These are phyloP conservation scores for Amblyteles armatorius DNA, from an alignment of 2,888 invertebrate species.

Conservation along the genomic window DNA sequence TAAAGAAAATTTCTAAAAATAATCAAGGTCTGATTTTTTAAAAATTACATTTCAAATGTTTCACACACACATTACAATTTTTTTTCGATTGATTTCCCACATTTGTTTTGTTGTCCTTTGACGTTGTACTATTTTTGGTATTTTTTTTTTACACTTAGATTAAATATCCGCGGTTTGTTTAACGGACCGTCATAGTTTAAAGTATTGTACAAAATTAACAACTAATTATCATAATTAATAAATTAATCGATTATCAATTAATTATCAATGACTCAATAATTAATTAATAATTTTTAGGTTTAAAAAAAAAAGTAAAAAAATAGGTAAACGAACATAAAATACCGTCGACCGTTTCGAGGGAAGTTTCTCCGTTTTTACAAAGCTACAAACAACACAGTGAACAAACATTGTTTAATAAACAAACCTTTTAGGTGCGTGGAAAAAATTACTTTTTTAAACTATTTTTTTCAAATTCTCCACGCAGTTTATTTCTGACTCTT, in stretches of 20 bases:
- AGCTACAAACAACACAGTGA: no score
- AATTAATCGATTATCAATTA: no score
- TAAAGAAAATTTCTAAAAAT: background rate
- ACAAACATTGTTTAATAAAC: no score
- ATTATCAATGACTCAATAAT: background rate
- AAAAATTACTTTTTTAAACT: background rate
- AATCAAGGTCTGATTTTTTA: background rate
- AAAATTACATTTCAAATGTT: background rate
- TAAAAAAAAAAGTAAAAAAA: background rate
- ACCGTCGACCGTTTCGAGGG: background rate
- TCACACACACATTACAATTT: background rate
- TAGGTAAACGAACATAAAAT: background rate
- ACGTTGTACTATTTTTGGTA: background rate
- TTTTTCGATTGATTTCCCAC: background rate
- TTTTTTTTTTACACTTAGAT: background rate
- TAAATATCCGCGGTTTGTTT: constrained; percentile 1
- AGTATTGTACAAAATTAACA: background rate
- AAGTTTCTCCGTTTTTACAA: background rate
- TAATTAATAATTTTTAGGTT: background rate
- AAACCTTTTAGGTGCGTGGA: no score
- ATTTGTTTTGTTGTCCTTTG: background rate
- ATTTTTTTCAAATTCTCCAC: background rate
- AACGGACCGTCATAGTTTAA: constrained; percentile 15
- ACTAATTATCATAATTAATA: background rate
- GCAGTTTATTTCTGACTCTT: background rate